phyloP scores from a whole-genome alignment of 1,140 invertebrate genomes.

The Oncopeltus fasciatus region DNA sequence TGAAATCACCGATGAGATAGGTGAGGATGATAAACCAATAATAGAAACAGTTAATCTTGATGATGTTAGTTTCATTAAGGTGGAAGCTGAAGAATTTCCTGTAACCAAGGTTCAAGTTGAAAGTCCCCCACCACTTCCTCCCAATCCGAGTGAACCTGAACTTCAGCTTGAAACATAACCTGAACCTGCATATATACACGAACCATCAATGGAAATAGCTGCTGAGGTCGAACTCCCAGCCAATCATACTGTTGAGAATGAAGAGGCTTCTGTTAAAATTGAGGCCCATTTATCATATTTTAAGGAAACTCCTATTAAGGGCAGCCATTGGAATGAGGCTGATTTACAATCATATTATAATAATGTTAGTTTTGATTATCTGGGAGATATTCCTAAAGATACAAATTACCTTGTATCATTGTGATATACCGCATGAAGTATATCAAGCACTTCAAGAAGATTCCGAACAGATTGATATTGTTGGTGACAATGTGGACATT shows the following conservation, averaged over 20 bases:
- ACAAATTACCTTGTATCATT: too few species aligned
- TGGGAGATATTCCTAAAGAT: too few species aligned
- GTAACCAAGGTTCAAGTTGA: too few species aligned
- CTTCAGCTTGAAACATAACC: neutral
- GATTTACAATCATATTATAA: neutral
- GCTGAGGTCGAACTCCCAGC: neutral
- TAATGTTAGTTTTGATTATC: neutral
- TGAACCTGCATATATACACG: neutral
- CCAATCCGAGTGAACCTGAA: too few species aligned
- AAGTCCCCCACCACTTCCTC: too few species aligned
- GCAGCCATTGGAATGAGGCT: neutral
- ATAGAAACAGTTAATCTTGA: too few species aligned
- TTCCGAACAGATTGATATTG: too few species aligned
- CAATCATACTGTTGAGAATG: neutral
- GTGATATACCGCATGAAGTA: too few species aligned
- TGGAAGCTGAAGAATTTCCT: too few species aligned
- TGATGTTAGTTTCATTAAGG: too few species aligned
- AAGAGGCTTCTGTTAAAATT: neutral
- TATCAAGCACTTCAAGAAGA: too few species aligned
- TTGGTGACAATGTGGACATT: neutral
- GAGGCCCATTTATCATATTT: neutral
- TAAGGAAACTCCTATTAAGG: neutral
- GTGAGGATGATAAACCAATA: slow-evolving; percentile 5
- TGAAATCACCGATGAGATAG: neutral
- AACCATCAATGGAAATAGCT: neutral